Evolutionary conservation across 1,140 invertebrate genomes (phyloP).

Genomic region (Aphaenogaster floridana): DNA sequence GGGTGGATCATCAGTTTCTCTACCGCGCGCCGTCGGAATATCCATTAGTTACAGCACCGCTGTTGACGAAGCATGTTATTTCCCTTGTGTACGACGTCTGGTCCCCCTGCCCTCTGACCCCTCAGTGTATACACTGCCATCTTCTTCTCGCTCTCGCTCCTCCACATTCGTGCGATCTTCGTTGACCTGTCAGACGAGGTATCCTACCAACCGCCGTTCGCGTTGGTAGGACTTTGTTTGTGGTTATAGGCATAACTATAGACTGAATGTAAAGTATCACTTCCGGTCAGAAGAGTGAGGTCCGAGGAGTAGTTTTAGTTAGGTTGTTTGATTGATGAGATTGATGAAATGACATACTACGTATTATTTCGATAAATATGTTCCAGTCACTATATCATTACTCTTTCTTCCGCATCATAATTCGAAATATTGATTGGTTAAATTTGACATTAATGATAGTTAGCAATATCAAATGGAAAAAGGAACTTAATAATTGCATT

Average conservation of each 20-base stretch:
- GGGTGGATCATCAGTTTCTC: slow-evolving; percentile 81
- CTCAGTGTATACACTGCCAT: slow-evolving; percentile 7
- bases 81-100: slow-evolving; percentile 86
- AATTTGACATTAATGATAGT: neutral
- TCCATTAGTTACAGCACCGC: slow-evolving; percentile 87
- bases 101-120: slow-evolving; percentile 62
- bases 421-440: slow-evolving; percentile 22
- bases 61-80: slow-evolving; percentile 87
- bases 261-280: neutral
- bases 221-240: slow-evolving; percentile 55
- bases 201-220: slow-evolving; percentile 49
- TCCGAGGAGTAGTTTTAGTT: neutral
- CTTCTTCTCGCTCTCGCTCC: slow-evolving; percentile 57
- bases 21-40: slow-evolving; percentile 84
- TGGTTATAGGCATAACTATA: slow-evolving; percentile 27
- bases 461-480: neutral
- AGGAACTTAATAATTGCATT: slow-evolving; percentile 1
- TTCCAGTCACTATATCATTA: neutral
- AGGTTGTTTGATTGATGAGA: neutral
- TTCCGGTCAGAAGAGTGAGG: neutral
- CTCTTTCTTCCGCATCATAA: neutral
- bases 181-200: slow-evolving; percentile 25
- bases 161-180: slow-evolving; percentile 69
- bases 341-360: neutral
- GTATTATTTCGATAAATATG: slow-evolving; percentile 4